Percentiles rank a stretch among this genome's conserved stretches.
phyloP scores from a whole-genome alignment of 2,888 invertebrate species.

The Homarus gammarus region DNA sequence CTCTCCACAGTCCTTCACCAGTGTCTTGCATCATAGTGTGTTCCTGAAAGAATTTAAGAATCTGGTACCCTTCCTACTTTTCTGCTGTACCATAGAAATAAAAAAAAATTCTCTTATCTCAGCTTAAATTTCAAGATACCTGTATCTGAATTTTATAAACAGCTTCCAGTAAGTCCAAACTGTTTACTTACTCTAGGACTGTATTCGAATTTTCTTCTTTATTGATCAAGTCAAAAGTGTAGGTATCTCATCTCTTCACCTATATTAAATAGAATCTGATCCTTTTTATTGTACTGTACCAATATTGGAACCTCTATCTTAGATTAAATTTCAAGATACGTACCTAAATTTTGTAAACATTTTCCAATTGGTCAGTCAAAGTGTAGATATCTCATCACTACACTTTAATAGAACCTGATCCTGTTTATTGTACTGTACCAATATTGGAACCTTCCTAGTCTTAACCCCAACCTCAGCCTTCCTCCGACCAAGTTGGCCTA shows the following conservation, averaged over 20 bases:
- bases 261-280: background rate
- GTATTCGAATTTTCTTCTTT: too few species aligned
- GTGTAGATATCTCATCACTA: background rate
- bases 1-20: conserved; percentile 11
- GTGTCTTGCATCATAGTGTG: conserved; percentile 29
- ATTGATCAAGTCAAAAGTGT: background rate
- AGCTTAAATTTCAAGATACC: background rate
- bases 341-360: background rate
- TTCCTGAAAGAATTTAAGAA: conserved; percentile 39
- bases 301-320: background rate
- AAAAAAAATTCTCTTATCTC: too few species aligned
- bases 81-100: background rate
- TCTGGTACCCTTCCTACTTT: conserved; percentile 23
- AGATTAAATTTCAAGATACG: background rate
- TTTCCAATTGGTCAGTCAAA: background rate
- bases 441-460: conserved; percentile 10
- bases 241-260: background rate
- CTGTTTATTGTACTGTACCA: background rate
- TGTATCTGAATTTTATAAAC: background rate
- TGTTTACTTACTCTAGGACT: too few species aligned
- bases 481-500: conserved; percentile 23
- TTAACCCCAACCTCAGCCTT: background rate
- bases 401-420: background rate
- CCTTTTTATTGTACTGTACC: background rate
- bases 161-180: too few species aligned